Base-by-base conservation (phyloP, 2,113 vertebrate genomes). In the Archilochus colubris region DNA sequence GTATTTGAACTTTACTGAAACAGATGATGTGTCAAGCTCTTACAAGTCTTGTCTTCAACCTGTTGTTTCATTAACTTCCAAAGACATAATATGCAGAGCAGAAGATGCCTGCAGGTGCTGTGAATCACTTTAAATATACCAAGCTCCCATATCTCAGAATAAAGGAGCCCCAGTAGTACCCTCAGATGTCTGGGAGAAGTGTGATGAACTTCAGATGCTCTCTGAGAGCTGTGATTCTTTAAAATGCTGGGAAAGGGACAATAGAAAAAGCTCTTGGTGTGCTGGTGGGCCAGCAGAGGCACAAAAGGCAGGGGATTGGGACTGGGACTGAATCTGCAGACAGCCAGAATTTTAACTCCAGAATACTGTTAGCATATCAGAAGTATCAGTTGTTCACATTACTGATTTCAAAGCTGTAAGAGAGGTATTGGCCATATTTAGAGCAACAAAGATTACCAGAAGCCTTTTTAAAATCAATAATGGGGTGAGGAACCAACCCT, bases 61-160 rank as follows among this genome's bases (percentile, higher is more conserved):
- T n/a, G 10, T 30, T 79, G 79, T 91, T 92, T 89, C 62, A 87
- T 85, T 94, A 87, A 31, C 74, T 87, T 95, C 84, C 78, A 87
- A 79, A 87, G 58, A 64, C 0, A 0, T 75, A 72, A 75, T 66
- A 73, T 53, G 72, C 59, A 59, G 59, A 88, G 53, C 38, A 82
- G 82, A 88, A 95, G 75, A 86, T 72, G 62, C 36, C 77, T 83
- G 64, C 82, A 93, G 64, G 91, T 85, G 79, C 79, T 63, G 11
- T 76, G 43, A 88, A 63, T 63, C 67, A 51, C 54, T 91, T 86
- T 44, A 79, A 57, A 79, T 46, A 79, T 10, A 61, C 19, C 21
- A 51, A 38, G 28, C 20, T 48, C 43, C 48, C 73, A 10, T 19
- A 44, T 77, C 48, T 91, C 14, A 9, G 55, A 80, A 62, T 40